These are phyloP conservation scores for Ephestia elutella DNA, from an alignment of 1,140 invertebrate species.

Conservation along the genomic window DNA sequence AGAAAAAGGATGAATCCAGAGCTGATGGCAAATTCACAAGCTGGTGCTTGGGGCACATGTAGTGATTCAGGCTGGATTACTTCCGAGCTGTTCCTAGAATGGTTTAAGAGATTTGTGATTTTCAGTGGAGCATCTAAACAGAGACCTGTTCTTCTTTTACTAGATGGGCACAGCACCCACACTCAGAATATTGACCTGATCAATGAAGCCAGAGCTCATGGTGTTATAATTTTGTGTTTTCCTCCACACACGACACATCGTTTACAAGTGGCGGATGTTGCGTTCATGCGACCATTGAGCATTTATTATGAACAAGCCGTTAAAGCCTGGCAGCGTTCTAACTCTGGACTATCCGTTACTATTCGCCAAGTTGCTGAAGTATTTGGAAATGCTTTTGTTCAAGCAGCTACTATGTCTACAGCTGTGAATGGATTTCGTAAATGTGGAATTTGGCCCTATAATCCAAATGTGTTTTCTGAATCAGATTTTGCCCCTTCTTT, in stretches of 20 bases:
- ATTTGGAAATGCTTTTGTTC: too few relatives aligned
- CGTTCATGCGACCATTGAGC: too few relatives aligned
- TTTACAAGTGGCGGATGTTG: slow-evolving; percentile 55
- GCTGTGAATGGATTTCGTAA: too few relatives aligned
- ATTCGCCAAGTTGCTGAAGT: too few relatives aligned
- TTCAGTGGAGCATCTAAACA: slow-evolving; percentile 25
- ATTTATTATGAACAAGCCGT: too few relatives aligned
- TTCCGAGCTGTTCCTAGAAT: slow-evolving; percentile 36
- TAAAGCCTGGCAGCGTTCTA: too few relatives aligned
- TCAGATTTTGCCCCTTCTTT: too few relatives aligned
- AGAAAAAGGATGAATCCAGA: slow-evolving; percentile 33
- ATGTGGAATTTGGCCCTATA: too few relatives aligned
- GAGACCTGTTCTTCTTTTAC: slow-evolving; percentile 34
- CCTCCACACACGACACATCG: slow-evolving; percentile 41
- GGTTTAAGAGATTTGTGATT: slow-evolving; percentile 41
- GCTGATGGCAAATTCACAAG: slow-evolving; percentile 28
- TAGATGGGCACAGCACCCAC: slow-evolving; percentile 43
- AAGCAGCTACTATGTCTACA: too few relatives aligned
- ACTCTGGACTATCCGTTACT: too few relatives aligned
- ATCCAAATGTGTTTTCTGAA: too few relatives aligned
- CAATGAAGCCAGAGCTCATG: slow-evolving; percentile 28
- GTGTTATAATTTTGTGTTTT: slow-evolving; percentile 39
- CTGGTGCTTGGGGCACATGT: slow-evolving; percentile 27
- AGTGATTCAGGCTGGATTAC: slow-evolving; percentile 38
- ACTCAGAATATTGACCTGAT: slow-evolving; percentile 38